Evolutionary conservation across 2,113 vertebrate genomes (phyloP).

Genomic region (Pardalotus punctatus): DNA sequence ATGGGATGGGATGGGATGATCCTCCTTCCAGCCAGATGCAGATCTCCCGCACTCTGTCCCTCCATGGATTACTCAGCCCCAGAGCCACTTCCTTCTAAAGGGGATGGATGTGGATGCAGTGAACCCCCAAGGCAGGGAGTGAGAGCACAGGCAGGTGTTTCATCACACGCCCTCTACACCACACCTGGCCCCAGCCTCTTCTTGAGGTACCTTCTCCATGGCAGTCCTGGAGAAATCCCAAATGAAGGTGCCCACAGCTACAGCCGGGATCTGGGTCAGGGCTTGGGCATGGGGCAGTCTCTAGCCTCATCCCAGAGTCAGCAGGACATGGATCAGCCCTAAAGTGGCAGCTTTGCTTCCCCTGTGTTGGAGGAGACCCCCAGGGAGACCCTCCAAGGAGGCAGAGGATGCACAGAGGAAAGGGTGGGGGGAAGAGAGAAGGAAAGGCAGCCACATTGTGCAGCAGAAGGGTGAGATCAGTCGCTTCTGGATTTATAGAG

Average conservation of each 20-base stretch:
- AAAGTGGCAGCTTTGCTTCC: neutral
- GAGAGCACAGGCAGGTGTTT: accelerated
- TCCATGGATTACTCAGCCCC: neutral
- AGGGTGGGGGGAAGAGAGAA: neutral
- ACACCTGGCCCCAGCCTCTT: accelerated
- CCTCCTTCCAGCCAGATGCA: neutral
- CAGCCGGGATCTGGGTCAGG: neutral
- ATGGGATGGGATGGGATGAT: too few species aligned
- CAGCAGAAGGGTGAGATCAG: neutral
- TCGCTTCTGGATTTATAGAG: neutral
- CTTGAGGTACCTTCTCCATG: neutral
- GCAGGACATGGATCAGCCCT: neutral
- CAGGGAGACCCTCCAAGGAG: neutral
- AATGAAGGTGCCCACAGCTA: neutral
- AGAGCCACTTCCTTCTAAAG: neutral
- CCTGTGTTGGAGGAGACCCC: accelerated
- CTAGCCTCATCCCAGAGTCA: neutral
- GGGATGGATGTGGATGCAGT: too few species aligned
- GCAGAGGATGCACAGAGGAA: neutral
- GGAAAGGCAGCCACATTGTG: accelerated
- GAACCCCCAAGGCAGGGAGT: neutral
- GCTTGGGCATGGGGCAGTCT: neutral
- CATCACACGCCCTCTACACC: neutral
- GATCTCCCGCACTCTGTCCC: accelerated
- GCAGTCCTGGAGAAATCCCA: neutral